Percentiles rank a stretch among this genome's conserved stretches.
phyloP scores from a whole-genome alignment of 2,113 vertebrate genomes.

The Ariopsis seemanni region DNA sequence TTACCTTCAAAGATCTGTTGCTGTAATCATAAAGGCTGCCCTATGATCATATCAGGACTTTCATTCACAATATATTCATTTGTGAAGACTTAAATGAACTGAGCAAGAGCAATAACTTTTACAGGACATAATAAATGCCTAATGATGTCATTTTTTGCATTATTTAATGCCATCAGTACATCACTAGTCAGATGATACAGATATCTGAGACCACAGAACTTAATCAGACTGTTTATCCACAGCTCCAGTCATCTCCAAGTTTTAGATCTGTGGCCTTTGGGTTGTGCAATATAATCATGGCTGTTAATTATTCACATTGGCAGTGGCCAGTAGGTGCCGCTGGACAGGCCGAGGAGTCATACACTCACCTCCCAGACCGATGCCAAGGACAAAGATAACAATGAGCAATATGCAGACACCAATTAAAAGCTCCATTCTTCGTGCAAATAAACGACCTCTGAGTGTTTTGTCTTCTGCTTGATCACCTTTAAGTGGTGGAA shows the following conservation, averaged over 20 bases:
- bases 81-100: neutral
- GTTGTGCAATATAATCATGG: slow-evolving; percentile 45
- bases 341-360: slow-evolving; percentile 4
- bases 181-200: neutral
- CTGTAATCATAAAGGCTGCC: neutral
- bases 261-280: neutral
- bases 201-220: slow-evolving; percentile 24
- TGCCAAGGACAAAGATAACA: slow-evolving; percentile 56
- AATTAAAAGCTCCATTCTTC: slow-evolving; percentile 63
- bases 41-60: neutral
- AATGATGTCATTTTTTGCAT: slow-evolving; percentile 13
- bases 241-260: slow-evolving; percentile 21
- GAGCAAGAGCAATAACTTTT: neutral
- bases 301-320: slow-evolving; percentile 30
- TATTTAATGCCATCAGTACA: slow-evolving; percentile 7
- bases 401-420: slow-evolving; percentile 46
- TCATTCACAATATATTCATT: neutral
- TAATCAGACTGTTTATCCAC: neutral
- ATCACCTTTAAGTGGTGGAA: slow-evolving; percentile 52
- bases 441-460: slow-evolving; percentile 54
- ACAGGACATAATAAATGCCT: neutral
- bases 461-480: slow-evolving; percentile 57
- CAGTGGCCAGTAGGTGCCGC: slow-evolving; percentile 9
- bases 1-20: neutral
- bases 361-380: slow-evolving; percentile 73